Evolutionary conservation across 2,113 vertebrate genomes (phyloP), one percentile per base, ranked within the genome.

Genomic region (Strix aluco): DNA sequence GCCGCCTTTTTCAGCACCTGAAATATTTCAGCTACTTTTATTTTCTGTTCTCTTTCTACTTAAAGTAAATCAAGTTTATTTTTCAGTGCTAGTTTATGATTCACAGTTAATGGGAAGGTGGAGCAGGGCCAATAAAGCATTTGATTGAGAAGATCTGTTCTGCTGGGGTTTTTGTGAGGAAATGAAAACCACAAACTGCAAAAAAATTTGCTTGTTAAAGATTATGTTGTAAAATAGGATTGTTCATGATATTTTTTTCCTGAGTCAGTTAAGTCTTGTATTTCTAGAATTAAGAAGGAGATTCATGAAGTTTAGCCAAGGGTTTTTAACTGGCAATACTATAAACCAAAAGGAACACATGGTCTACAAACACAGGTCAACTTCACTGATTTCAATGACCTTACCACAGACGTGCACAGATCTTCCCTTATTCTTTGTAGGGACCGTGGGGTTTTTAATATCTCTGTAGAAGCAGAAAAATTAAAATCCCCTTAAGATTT

Each of bases 171-270:
- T 81, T 86, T 82, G 26, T 54, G 58, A 89, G 86, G 93, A 94
- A 95, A 91, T 30, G 20, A 87, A 95, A 95, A 58, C 78, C 62
- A 80, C 5, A 8, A 94, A 59, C 71, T 81, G 55, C 49, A 95
- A 92, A 78, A 78, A 91, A 96, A 85, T 82, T 85, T 67, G 34
- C 47, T 78, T 91, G 82, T 94, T 95, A 91, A 90, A 91, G 62
- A 47, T 87, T 82, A 52, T 58, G 11, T 42, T 91, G 25, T 65
- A 88, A 94, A 95, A 51, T 25, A 47, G 16, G 19, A 75, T 90
- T 88, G 61, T 72, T 88, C 30, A 4, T 70, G 0, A 19, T 62
- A 13, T 54, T 83, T 89, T 89, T 86, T 94, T 14, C 34, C 51
- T 5, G 4, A 72, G 70, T 75, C 51, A 78, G 26, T 20, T 5